Percentiles rank a stretch among this genome's conserved stretches.
These are phyloP conservation scores for Myripristis jacobus DNA, from an alignment of 2,797 vertebrate species.

Conservation along the genomic window DNA sequence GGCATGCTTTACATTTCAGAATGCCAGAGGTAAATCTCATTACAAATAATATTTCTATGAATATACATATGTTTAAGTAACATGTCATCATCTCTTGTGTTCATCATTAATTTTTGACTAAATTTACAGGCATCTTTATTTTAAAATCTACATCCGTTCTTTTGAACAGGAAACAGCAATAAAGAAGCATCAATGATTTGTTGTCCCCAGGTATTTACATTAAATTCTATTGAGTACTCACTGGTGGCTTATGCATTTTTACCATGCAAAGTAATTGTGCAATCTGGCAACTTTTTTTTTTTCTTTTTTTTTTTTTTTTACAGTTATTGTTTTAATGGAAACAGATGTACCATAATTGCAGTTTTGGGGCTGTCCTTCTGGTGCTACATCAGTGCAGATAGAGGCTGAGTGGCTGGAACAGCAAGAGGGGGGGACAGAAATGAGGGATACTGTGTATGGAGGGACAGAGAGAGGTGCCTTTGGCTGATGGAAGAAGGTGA, in stretches of 20 bases:
- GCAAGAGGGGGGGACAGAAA: not conserved
- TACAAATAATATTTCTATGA: constrained; percentile 57
- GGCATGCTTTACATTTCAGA: constrained; percentile 27
- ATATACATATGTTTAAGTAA: constrained; percentile 32
- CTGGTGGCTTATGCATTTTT: constrained; percentile 72
- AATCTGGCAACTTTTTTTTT: constrained; percentile 62
- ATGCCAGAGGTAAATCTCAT: constrained; percentile 66
- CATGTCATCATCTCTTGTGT: constrained; percentile 19
- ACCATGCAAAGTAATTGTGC: constrained; percentile 72
- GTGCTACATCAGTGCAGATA: constrained; percentile 49
- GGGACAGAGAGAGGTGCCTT: constrained; percentile 5
- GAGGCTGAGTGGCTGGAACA: constrained; percentile 2
- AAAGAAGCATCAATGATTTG: constrained; percentile 27
- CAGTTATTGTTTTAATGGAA: constrained; percentile 68
- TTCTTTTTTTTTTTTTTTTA: constrained; percentile 35
- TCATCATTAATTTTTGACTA: constrained; percentile 25
- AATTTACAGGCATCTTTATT: constrained; percentile 16
- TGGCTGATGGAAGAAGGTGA: constrained; percentile 58
- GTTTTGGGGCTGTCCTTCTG: constrained; percentile 48
- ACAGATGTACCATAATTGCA: constrained; percentile 67
- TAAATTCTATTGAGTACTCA: constrained; percentile 57
- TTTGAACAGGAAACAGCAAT: constrained; percentile 26
- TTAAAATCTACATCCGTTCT: constrained; percentile 12
- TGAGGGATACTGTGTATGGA: constrained; percentile 17
- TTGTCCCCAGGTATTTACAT: constrained; percentile 63